Conservation (phyloP, 2,888 invertebrate genomes). For the Synanthedon tipuliformis region DNA sequence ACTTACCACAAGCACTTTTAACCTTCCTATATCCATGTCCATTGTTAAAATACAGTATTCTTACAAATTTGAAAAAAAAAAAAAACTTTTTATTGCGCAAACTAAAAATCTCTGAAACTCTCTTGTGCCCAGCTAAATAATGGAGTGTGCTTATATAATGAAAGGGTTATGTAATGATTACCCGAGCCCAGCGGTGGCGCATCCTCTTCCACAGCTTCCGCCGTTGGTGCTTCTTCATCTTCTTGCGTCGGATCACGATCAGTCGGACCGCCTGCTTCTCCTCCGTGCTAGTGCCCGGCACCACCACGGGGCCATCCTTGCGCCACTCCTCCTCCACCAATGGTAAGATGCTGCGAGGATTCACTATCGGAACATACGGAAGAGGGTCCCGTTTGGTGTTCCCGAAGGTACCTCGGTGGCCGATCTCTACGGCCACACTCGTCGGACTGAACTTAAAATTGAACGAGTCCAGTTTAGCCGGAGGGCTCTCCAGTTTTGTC, state of each 20-base stretch:
- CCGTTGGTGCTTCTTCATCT: constrained; percentile 90
- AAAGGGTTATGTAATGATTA: constrained; percentile 18
- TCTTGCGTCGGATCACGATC: constrained; percentile 81
- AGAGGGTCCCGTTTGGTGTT: constrained; percentile 44
- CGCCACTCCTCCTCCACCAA: constrained; percentile 44
- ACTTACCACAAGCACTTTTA: no score
- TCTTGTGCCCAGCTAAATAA: no score
- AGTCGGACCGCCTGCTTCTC: constrained; percentile 80
- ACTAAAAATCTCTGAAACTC: no score
- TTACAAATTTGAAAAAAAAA: no score
- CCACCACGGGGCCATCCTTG: constrained; percentile 54
- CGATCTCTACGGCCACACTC: constrained; percentile 41
- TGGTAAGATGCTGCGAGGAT: constrained; percentile 54
- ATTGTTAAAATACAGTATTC: no score
- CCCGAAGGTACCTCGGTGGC: constrained; percentile 22
- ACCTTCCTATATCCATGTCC: no score
- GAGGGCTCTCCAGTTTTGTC: constrained; percentile 22
- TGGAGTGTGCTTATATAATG: no score
- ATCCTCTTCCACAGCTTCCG: constrained; percentile 83
- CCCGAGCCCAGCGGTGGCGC: constrained; percentile 81
- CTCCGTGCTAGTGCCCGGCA: constrained; percentile 50
- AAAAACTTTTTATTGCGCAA: no score
- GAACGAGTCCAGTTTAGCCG: constrained; percentile 17
- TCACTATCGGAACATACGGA: constrained; percentile 49
- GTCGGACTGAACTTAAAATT: constrained; percentile 40